Evolutionary conservation across 2,113 vertebrate genomes (phyloP).

Genomic region (Mirza zaza): DNA sequence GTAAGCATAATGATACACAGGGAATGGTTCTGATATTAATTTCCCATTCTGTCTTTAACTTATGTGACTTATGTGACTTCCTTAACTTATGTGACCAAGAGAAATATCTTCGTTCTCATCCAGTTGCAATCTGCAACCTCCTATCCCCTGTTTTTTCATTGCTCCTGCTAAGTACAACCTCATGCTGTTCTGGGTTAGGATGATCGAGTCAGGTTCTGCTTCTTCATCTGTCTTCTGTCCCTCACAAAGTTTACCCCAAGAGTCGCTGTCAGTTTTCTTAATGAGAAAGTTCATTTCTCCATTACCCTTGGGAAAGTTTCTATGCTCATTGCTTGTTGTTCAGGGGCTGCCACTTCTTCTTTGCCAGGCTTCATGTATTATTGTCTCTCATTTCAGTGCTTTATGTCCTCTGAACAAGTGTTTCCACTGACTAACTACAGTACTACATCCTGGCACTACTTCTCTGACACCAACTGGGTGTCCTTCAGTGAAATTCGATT

Average conservation of each 20-base stretch:
- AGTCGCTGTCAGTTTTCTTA: neutral
- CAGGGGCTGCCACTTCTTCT: neutral
- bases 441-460: neutral
- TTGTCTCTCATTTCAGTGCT: neutral
- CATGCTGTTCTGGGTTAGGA: neutral
- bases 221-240: neutral
- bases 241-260: neutral
- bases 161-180: neutral
- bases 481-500: neutral
- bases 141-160: rapidly evolving
- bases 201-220: neutral
- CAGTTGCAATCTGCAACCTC: neutral
- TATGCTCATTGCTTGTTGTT: neutral
- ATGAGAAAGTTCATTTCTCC: neutral
- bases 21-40: neutral
- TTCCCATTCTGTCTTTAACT: neutral
- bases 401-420: neutral
- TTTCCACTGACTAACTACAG: too few species aligned
- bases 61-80: neutral
- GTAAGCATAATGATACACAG: neutral
- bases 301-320: neutral
- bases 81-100: neutral
- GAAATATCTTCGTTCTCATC: neutral
- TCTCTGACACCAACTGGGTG: neutral
- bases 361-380: neutral